phyloP scores from a whole-genome alignment of 2,113 vertebrate genomes.

The Psittacula cyanocephala region DNA sequence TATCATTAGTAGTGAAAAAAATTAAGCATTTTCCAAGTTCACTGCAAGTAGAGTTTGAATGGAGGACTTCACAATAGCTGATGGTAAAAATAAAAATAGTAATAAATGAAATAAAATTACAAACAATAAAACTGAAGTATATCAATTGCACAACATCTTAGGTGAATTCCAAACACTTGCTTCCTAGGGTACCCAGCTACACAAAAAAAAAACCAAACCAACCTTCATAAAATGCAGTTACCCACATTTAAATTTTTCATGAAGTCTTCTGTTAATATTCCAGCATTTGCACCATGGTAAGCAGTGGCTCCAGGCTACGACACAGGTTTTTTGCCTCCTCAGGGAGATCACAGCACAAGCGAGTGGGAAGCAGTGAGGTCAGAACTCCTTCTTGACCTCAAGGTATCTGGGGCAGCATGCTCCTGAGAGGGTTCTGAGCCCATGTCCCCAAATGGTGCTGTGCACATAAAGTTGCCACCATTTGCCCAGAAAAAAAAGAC shows the following conservation, averaged over 20 bases:
- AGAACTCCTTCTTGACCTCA: not conserved
- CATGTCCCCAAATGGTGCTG: not conserved
- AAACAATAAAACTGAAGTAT: not conserved
- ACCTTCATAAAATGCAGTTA: not conserved
- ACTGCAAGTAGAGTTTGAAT: not conserved
- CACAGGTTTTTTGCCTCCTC: not conserved
- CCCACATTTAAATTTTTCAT: not conserved
- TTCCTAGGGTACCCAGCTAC: not conserved
- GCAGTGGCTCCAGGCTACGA: not conserved
- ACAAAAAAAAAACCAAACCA: not conserved
- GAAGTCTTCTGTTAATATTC: not conserved
- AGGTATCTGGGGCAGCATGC: accelerated
- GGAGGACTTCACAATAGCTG: not conserved
- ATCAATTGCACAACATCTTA: not conserved
- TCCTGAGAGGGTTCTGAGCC: not conserved
- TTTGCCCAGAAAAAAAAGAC: not conserved
- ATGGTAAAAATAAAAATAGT: not conserved
- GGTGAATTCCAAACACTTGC: not conserved
- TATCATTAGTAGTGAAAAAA: not conserved
- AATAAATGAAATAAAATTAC: not conserved
- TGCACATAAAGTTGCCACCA: not conserved
- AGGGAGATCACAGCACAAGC: accelerated
- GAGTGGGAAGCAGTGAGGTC: not conserved
- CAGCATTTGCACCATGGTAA: not conserved
- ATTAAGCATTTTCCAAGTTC: not conserved